phyloP scores from a whole-genome alignment of 2,113 vertebrate genomes.

The Leucopsar rothschildi region DNA sequence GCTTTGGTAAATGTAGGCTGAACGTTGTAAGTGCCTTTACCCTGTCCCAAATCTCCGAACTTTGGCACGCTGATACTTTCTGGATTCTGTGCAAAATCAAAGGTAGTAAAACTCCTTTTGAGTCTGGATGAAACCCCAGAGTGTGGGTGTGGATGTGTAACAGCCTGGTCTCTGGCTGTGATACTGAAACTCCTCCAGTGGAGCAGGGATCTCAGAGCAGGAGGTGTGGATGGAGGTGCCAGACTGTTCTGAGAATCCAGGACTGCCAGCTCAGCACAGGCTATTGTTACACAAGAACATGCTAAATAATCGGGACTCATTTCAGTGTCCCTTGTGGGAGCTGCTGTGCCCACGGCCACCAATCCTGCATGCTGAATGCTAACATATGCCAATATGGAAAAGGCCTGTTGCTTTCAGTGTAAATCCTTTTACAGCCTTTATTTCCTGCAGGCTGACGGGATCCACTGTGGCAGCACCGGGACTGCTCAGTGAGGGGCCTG shows the following conservation, averaged over 20 bases:
- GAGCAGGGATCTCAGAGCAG: fast-evolving
- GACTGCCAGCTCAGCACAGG: neutral
- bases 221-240: neutral
- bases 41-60: neutral
- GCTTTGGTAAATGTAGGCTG: neutral
- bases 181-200: neutral
- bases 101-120: neutral
- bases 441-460: neutral
- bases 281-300: neutral
- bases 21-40: neutral
- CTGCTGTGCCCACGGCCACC: neutral
- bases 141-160: neutral
- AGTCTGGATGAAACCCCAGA: neutral
- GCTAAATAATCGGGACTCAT: neutral
- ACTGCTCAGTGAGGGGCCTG: neutral
- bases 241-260: neutral
- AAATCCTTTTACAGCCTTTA: neutral
- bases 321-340: neutral
- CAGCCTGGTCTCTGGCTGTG: neutral
- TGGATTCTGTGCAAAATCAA: neutral
- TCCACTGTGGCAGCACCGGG: neutral
- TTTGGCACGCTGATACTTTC: neutral
- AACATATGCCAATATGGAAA: neutral
- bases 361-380: neutral
- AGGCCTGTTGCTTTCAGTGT: neutral